These are phyloP conservation scores for Brachirus orientalis DNA, from an alignment of 2,113 vertebrate genomes.

Conservation along the genomic window DNA sequence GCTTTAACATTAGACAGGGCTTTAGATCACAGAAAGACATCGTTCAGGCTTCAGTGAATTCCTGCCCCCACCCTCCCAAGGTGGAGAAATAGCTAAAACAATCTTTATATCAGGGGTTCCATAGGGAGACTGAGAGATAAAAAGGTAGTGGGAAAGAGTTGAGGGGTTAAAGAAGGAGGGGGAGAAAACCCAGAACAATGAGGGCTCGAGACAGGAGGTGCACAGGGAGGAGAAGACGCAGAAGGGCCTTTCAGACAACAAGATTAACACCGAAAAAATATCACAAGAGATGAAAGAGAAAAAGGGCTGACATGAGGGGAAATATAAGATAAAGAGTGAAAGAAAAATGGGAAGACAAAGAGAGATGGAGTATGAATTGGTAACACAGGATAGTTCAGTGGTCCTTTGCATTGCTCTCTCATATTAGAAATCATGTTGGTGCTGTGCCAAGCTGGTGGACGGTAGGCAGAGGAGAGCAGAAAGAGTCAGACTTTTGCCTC, in stretches of 20 bases:
- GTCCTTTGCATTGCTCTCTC: conserved; percentile 31
- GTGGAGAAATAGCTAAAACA: conserved; percentile 55
- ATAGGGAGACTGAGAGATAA: conserved; percentile 48
- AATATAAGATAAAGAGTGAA: conserved; percentile 21
- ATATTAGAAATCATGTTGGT: conserved; percentile 60
- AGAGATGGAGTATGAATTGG: conserved; percentile 30
- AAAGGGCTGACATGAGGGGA: conserved; percentile 28
- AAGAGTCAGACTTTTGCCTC: conserved; percentile 61
- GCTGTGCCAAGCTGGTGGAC: conserved; percentile 43
- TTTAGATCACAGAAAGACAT: conserved; percentile 68
- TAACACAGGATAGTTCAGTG: conserved; percentile 27
- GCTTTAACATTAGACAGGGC: conserved; percentile 68
- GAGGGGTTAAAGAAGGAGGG: conserved; percentile 1
- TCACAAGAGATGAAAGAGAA: conserved; percentile 23
- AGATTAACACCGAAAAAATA: conserved; percentile 45
- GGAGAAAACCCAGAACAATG: neutral
- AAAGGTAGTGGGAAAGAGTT: conserved; percentile 35
- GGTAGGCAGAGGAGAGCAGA: conserved; percentile 30
- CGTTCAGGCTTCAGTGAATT: conserved; percentile 54
- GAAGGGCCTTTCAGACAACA: conserved; percentile 36
- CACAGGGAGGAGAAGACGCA: conserved; percentile 5
- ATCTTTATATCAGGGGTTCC: conserved; percentile 70
- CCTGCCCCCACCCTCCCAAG: conserved; percentile 34
- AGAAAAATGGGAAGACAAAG: conserved; percentile 15
- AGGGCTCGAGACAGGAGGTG: conserved; percentile 20